Percentiles rank a stretch among this genome's conserved stretches.
phyloP scores from a whole-genome alignment of 2,888 invertebrate species.

The Eupelmus urozonus region DNA sequence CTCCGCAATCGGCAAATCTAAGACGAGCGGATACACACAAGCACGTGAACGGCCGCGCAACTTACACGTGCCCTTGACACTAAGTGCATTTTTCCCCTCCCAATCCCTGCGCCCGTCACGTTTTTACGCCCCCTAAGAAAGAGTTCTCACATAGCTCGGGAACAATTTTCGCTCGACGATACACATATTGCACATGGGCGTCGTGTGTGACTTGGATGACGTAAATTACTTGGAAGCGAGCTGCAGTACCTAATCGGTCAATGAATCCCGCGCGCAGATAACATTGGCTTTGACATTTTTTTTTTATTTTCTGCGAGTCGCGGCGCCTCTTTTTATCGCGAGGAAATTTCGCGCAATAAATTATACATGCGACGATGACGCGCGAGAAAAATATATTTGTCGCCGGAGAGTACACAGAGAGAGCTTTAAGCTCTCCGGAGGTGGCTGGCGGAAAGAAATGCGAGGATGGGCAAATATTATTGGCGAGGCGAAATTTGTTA shows the following conservation, averaged over 20 bases:
- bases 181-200: too few species aligned
- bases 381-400: too few species aligned
- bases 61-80: constrained; percentile 35
- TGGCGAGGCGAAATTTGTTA: too few species aligned
- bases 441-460: too few species aligned
- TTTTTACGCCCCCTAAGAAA: constrained; percentile 21
- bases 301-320: not conserved
- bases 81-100: constrained; percentile 36
- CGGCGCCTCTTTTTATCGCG: not conserved
- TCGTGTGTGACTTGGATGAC: too few species aligned
- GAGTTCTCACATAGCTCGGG: not conserved
- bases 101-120: not conserved
- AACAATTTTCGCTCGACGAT: not conserved
- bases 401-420: too few species aligned
- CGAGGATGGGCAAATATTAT: too few species aligned
- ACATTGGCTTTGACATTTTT: constrained; percentile 42
- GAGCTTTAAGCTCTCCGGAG: too few species aligned
- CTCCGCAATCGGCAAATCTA: not conserved
- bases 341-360: too few species aligned
- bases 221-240: constrained; percentile 50
- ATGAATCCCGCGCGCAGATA: constrained; percentile 49
- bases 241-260: constrained; percentile 42
- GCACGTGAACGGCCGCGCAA: not conserved
- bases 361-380: too few species aligned
- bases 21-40: constrained; percentile 10